Evolutionary conservation across 1,140 invertebrate species (phyloP).

Genomic region (Bombus waltoni): DNA sequence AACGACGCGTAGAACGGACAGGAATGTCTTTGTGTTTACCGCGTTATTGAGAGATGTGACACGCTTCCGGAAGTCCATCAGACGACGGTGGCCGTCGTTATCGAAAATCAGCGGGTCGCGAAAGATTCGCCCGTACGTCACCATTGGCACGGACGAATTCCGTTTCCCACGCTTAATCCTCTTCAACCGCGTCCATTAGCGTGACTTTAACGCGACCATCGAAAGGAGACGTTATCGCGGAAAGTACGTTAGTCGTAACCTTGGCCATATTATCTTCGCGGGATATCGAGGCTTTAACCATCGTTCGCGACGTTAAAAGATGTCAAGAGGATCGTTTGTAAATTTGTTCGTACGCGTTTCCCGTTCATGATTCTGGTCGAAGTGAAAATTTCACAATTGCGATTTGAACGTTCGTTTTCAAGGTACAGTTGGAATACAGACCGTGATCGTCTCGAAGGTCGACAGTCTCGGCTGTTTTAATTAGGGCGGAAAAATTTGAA

Average conservation of each 20-base stretch:
- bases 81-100: slow-evolving; percentile 33
- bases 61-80: slow-evolving; percentile 60
- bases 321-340: too few relatives aligned
- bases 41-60: slow-evolving; percentile 63
- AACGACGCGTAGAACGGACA: slow-evolving; percentile 26
- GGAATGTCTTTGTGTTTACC: slow-evolving; percentile 65
- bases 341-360: too few relatives aligned
- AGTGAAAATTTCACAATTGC: too few relatives aligned
- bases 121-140: slow-evolving; percentile 24
- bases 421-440: too few relatives aligned
- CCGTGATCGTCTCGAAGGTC: too few relatives aligned
- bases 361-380: too few relatives aligned
- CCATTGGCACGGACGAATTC: not conserved
- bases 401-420: too few relatives aligned
- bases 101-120: slow-evolving; percentile 36
- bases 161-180: not conserved
- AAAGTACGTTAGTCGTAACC: too few relatives aligned
- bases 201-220: slow-evolving; percentile 1
- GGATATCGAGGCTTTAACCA: too few relatives aligned
- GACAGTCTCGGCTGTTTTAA: not conserved
- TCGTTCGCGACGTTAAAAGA: too few relatives aligned
- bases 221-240: not conserved
- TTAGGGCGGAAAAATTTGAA: not conserved
- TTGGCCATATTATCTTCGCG: too few relatives aligned
- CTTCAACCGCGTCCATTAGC: slow-evolving; percentile 10